These are phyloP conservation scores for Scaptomyza flava DNA, from an alignment of 2,888 invertebrate species.

Conservation along the genomic window DNA sequence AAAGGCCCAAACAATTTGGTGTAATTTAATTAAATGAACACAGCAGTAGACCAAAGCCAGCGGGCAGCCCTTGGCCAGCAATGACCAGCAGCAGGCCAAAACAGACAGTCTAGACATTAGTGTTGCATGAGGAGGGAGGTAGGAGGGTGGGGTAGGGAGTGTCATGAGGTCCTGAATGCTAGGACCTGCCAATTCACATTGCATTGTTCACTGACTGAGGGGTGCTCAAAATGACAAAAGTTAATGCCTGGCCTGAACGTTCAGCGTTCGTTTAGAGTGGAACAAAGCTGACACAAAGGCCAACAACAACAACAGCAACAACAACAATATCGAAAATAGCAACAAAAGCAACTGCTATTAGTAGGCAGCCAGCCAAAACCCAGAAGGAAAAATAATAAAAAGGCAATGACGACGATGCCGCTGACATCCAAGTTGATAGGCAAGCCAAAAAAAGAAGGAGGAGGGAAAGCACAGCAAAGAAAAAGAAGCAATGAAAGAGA, in stretches of 20 bases:
- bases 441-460: constrained; percentile 26
- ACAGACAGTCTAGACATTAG: constrained; percentile 39
- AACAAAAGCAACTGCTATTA: constrained; percentile 52
- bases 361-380: constrained; percentile 69
- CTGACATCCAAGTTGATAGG: constrained; percentile 63
- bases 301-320: constrained; percentile 31
- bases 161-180: constrained; percentile 22
- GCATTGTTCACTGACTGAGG: constrained; percentile 72
- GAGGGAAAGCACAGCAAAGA: constrained; percentile 7
- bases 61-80: constrained; percentile 48
- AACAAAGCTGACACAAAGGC: constrained; percentile 60
- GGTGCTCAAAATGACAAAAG: constrained; percentile 73
- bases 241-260: constrained; percentile 75
- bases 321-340: constrained; percentile 34
- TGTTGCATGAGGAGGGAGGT: not conserved
- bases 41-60: constrained; percentile 72
- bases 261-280: constrained; percentile 40
- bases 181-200: constrained; percentile 70
- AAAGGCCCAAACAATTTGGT: constrained; percentile 75
- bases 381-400: constrained; percentile 72
- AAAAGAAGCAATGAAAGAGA: constrained; percentile 6
- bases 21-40: constrained; percentile 82
- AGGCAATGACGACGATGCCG: constrained; percentile 60
- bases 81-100: not conserved
- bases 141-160: not conserved